Evolutionary conservation across 2,888 invertebrate genomes (phyloP).

Genomic region (Eupithecia dodoneata): DNA sequence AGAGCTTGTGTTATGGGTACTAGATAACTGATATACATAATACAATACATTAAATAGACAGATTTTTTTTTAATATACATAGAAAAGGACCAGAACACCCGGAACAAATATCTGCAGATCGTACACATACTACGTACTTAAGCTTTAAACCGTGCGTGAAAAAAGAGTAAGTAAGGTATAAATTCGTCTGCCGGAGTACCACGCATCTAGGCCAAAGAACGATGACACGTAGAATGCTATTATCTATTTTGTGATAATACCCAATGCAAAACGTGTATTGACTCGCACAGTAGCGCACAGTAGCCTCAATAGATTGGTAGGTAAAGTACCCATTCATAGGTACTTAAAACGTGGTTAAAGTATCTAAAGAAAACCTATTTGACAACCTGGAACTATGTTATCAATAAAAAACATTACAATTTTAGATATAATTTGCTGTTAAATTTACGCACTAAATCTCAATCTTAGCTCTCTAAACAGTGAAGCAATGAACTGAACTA

Average conservation of each 20-base stretch:
- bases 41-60: no score
- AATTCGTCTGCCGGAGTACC: not conserved
- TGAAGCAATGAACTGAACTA: not conserved
- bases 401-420: not conserved
- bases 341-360: not conserved
- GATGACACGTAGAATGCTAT: slow-evolving; percentile 9
- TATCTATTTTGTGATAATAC: slow-evolving; percentile 8
- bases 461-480: not conserved
- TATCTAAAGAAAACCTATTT: not conserved
- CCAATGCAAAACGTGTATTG: slow-evolving; percentile 18
- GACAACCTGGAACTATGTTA: not conserved
- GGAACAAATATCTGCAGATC: no score
- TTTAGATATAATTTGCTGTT: not conserved
- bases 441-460: not conserved
- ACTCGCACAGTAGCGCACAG: slow-evolving; percentile 1
- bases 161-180: no score
- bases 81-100: no score
- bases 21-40: no score
- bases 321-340: not conserved
- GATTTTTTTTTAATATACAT: no score
- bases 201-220: slow-evolving; percentile 27
- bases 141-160: no score
- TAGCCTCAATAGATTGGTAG: not conserved
- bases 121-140: no score
- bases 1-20: no score